These are phyloP conservation scores for Pica pica DNA, from an alignment of 2,113 vertebrate genomes.

Conservation along the genomic window DNA sequence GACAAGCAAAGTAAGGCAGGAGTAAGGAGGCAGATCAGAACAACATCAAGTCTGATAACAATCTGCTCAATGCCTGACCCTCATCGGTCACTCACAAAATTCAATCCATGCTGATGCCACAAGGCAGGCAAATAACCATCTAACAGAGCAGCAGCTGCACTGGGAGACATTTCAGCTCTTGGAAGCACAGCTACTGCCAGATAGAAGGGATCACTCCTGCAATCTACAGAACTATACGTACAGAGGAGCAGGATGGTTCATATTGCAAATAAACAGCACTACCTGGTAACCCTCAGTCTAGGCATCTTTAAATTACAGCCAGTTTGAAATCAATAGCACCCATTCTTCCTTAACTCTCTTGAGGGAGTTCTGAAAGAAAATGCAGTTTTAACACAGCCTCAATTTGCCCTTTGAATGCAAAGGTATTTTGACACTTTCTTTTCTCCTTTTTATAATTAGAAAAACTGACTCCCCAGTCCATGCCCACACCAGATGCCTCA, in stretches of 20 bases:
- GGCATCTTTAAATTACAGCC: not conserved
- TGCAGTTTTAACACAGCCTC: not conserved
- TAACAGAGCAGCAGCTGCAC: constrained; percentile 32
- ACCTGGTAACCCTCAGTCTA: not conserved
- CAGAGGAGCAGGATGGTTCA: not conserved
- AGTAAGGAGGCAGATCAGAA: not conserved
- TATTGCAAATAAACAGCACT: not conserved
- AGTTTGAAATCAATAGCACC: not conserved
- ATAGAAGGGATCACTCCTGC: not conserved
- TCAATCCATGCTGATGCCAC: not conserved
- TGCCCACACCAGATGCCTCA: not conserved
- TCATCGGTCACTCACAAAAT: not conserved
- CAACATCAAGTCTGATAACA: not conserved
- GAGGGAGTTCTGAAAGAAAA: not conserved
- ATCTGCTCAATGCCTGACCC: not conserved
- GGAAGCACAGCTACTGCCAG: not conserved
- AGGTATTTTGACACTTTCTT: not conserved
- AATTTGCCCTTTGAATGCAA: not conserved
- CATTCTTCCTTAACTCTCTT: not conserved
- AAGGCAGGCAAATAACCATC: not conserved
- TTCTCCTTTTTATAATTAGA: not conserved
- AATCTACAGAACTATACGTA: not conserved
- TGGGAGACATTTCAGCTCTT: not conserved
- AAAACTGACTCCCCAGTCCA: not conserved
- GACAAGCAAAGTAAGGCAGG: not conserved